Evolutionary conservation across 1,140 invertebrate species (phyloP).

Genomic region (Caenorhabditis elegans): DNA sequence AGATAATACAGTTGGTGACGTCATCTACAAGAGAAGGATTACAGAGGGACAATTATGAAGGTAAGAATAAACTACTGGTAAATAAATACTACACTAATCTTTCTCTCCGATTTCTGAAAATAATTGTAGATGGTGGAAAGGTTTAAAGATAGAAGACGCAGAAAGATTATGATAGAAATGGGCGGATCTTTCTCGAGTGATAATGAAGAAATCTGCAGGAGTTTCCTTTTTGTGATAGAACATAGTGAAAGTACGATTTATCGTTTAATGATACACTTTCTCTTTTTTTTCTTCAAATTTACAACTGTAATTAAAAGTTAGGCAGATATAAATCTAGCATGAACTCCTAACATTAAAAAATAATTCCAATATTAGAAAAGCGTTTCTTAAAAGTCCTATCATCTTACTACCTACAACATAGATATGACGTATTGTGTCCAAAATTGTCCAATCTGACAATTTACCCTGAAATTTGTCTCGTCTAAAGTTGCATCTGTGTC

Average conservation of each 20-base stretch:
- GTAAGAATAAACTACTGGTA: background rate
- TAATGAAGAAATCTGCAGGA: background rate
- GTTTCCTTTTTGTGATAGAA: background rate
- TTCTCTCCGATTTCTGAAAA: background rate
- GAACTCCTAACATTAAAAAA: no score
- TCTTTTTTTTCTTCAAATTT: background rate
- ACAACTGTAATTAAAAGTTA: background rate
- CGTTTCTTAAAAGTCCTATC: no score
- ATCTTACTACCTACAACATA: no score
- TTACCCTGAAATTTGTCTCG: background rate
- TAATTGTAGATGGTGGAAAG: background rate
- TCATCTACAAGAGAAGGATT: background rate
- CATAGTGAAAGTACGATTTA: constrained; percentile 11
- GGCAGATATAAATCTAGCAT: background rate
- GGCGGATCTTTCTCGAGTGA: background rate
- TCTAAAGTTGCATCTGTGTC: background rate
- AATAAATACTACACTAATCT: background rate
- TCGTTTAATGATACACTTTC: constrained; percentile 7
- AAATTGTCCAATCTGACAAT: background rate
- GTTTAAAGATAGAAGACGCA: background rate
- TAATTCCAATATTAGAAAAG: no score
- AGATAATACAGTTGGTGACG: background rate
- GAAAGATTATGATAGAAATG: background rate
- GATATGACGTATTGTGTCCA: background rate
- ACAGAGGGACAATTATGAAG: background rate